Conservation (phyloP, 2,797 vertebrate genomes). For the Triplophysa bombifrons region DNA sequence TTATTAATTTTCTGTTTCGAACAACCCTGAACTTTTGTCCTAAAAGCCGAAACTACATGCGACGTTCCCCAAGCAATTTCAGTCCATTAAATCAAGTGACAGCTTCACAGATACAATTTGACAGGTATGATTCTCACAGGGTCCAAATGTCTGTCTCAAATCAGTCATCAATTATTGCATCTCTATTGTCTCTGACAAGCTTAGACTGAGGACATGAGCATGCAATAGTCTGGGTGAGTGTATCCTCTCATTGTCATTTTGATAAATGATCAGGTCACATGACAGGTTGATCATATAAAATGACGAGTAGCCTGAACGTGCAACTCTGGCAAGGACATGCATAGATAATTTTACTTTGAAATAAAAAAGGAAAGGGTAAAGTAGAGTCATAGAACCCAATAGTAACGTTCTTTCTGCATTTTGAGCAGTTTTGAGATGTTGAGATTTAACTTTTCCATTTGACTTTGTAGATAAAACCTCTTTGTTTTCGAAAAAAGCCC, state of each 20-base stretch:
- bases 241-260: slow-evolving; percentile 72
- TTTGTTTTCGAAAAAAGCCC: too few species aligned
- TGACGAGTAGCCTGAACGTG: not conserved
- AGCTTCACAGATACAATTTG: slow-evolving; percentile 71
- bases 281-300: slow-evolving; percentile 64
- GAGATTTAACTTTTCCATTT: too few species aligned
- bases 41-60: slow-evolving; percentile 24
- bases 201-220: slow-evolving; percentile 70
- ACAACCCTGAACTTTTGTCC: slow-evolving; percentile 43
- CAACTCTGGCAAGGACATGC: not conserved
- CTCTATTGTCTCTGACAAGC: slow-evolving; percentile 74
- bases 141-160: slow-evolving; percentile 61
- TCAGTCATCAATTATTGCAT: slow-evolving; percentile 73
- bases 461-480: too few species aligned
- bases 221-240: slow-evolving; percentile 66
- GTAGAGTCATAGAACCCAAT: too few species aligned
- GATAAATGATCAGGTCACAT: slow-evolving; percentile 76
- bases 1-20: slow-evolving; percentile 54
- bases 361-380: too few species aligned
- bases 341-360: not conserved
- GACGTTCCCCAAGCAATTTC: slow-evolving; percentile 55
- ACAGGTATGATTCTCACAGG: slow-evolving; percentile 76
- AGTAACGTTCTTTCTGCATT: too few species aligned
- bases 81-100: slow-evolving; percentile 62
- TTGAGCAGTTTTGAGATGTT: too few species aligned